Percentiles rank a stretch among this genome's conserved stretches.
These are phyloP conservation scores for Lycaena phlaeas DNA, from an alignment of 2,888 invertebrate genomes.

Conservation along the genomic window DNA sequence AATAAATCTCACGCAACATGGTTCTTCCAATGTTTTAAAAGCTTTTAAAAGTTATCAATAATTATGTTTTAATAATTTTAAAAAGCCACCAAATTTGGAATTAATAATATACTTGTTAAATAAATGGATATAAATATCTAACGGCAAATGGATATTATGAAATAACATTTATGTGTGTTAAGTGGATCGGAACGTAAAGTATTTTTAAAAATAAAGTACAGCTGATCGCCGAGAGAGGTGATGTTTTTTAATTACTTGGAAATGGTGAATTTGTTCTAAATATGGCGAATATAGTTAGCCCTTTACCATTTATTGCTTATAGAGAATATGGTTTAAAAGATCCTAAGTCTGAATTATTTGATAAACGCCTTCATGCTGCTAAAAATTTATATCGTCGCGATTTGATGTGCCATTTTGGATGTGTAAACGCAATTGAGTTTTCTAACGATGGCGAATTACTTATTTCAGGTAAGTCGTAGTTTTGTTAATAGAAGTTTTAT, in stretches of 20 bases:
- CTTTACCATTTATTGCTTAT: slow-evolving; percentile 72
- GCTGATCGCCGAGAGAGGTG: slow-evolving; percentile 46
- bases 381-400: slow-evolving; percentile 87
- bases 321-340: slow-evolving; percentile 75
- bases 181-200: slow-evolving; percentile 31
- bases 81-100: no score
- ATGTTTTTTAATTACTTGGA: slow-evolving; percentile 18
- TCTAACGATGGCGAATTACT: slow-evolving; percentile 89
- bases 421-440: slow-evolving; percentile 97
- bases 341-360: slow-evolving; percentile 74
- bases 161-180: no score
- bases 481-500: no score
- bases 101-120: no score
- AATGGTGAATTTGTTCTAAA: slow-evolving; percentile 56
- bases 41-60: no score
- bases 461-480: slow-evolving; percentile 81
- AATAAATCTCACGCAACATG: no score
- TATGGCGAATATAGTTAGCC: slow-evolving; percentile 71
- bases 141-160: no score
- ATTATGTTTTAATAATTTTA: no score
- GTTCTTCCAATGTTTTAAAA: no score
- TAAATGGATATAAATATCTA: no score
- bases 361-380: slow-evolving; percentile 76
- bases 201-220: slow-evolving; percentile 59
- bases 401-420: slow-evolving; percentile 92